A percentile compares a stretch with the other conserved stretches of the same genome.
Evolutionary conservation across 2,797 vertebrate genomes (phyloP).

Genomic region (Hemitrygon akajei): DNA sequence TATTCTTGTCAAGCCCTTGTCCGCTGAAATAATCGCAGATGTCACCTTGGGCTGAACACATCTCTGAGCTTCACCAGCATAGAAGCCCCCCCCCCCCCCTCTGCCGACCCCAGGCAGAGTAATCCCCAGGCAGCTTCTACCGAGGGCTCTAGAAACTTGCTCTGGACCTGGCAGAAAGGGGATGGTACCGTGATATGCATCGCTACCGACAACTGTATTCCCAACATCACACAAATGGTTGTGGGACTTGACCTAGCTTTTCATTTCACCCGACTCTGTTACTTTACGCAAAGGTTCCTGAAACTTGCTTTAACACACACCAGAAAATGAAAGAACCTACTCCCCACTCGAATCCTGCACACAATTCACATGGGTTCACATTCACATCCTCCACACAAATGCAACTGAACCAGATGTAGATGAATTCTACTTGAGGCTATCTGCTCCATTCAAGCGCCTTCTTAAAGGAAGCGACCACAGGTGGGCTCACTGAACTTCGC

Average conservation of each 20-base stretch:
- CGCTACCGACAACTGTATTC: neutral
- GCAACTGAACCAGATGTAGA: neutral
- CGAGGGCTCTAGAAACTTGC: neutral
- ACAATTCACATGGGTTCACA: neutral
- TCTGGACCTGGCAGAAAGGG: neutral
- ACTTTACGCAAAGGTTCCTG: neutral
- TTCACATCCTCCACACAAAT: too few relatives aligned
- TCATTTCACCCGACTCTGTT: too few relatives aligned
- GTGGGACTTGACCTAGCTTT: too few relatives aligned
- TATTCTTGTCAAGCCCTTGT: neutral
- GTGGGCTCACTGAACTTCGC: neutral
- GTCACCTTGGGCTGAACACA: neutral
- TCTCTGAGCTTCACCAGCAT: neutral
- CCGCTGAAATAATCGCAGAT: neutral
- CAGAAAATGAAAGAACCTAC: neutral
- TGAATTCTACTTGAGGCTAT: neutral
- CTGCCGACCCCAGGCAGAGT: neutral
- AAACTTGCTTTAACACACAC: neutral
- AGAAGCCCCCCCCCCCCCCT: too few relatives aligned
- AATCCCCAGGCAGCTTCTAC: too few relatives aligned
- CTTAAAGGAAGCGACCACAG: neutral
- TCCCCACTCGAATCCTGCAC: neutral
- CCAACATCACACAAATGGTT: neutral
- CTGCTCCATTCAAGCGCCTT: neutral
- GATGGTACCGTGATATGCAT: too few relatives aligned